Conservation (phyloP, 2,113 vertebrate genomes). For the Gnathonemus echidnorhynchus region DNA sequence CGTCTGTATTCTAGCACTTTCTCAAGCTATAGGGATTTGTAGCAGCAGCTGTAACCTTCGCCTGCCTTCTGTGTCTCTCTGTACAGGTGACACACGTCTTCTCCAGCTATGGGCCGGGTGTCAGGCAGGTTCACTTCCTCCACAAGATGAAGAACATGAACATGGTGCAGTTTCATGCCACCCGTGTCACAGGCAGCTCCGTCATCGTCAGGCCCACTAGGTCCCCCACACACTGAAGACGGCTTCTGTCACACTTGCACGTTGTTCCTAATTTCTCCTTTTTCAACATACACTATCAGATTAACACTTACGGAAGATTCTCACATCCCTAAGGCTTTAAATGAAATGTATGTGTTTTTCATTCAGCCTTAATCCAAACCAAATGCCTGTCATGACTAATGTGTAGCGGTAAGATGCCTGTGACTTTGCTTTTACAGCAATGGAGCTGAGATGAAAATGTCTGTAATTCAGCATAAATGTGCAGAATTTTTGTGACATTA, state of each 20-base stretch:
- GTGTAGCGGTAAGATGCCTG: too few species aligned
- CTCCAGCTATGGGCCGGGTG: conserved; percentile 55
- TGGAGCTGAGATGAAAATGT: not conserved
- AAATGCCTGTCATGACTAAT: not conserved
- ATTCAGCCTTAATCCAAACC: not conserved
- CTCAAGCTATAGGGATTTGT: not conserved
- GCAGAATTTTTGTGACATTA: not conserved
- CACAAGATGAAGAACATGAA: conserved; percentile 67
- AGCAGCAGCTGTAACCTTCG: not conserved
- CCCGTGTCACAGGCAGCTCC: conserved; percentile 59
- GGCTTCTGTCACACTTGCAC: not conserved
- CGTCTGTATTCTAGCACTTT: not conserved
- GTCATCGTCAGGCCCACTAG: conserved; percentile 54
- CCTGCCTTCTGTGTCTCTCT: conserved; percentile 25
- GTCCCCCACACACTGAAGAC: conserved; percentile 15
- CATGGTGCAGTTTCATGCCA: conserved; percentile 52
- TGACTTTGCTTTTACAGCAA: not conserved
- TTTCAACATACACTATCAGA: not conserved
- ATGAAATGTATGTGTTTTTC: not conserved
- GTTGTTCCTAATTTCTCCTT: not conserved
- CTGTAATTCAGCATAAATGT: not conserved
- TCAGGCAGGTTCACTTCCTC: conserved; percentile 65
- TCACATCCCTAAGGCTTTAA: not conserved
- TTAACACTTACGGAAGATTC: not conserved
- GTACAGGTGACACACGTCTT: conserved; percentile 59